Percentiles rank a stretch among this genome's conserved stretches.
Conservation (phyloP, 1,140 invertebrate species). For the Rhyacophila brunnea region DNA sequence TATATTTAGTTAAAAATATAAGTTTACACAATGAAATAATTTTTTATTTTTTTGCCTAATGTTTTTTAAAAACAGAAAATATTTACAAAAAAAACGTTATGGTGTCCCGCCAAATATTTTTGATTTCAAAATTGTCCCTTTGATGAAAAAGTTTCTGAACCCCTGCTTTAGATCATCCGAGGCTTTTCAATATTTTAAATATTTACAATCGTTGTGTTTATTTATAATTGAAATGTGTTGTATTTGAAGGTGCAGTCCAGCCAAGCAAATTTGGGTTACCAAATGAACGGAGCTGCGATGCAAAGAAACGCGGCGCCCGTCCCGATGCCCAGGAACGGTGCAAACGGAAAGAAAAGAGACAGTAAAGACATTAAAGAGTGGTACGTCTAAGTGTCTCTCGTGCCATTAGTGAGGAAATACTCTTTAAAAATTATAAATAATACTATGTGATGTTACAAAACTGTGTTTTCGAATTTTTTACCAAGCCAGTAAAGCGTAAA, state of each 20-base stretch:
- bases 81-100: too few species aligned
- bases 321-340: constrained; percentile 50
- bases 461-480: constrained; percentile 11
- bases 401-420: neutral
- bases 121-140: too few species aligned
- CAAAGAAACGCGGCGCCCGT: constrained; percentile 33
- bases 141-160: too few species aligned
- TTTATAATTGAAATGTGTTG: too few species aligned
- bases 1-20: too few species aligned
- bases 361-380: constrained; percentile 90
- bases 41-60: too few species aligned
- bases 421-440: neutral
- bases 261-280: constrained; percentile 32
- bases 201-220: too few species aligned
- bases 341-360: constrained; percentile 70
- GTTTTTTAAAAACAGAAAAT: too few species aligned
- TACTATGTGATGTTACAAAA: constrained; percentile 5
- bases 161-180: too few species aligned
- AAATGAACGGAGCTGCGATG: constrained; percentile 33
- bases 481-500: constrained; percentile 6
- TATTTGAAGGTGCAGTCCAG: constrained; percentile 37
- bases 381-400: constrained; percentile 69
- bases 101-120: too few species aligned
- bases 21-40: too few species aligned
- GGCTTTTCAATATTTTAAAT: too few species aligned